Percentiles rank a stretch among this genome's conserved stretches.
These are phyloP conservation scores for Oxyura jamaicensis DNA, from an alignment of 2,113 vertebrate genomes.

Conservation along the genomic window DNA sequence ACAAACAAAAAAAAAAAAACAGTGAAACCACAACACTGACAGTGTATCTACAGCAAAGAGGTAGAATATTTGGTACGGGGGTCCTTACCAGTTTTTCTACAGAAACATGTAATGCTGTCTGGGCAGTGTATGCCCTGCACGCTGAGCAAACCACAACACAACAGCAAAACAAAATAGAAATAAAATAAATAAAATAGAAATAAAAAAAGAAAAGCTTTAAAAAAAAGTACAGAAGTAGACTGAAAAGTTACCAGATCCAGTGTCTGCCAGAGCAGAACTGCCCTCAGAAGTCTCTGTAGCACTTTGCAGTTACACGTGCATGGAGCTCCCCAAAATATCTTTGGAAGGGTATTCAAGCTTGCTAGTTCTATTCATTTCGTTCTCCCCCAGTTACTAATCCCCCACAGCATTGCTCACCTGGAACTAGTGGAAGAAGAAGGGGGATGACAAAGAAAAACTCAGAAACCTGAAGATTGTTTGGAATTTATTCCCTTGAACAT, in stretches of 20 bases:
- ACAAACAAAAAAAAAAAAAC: background rate
- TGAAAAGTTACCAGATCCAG: background rate
- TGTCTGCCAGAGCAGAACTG: background rate
- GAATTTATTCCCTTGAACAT: conserved; percentile 84
- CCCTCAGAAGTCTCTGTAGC: background rate
- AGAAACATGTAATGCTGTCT: background rate
- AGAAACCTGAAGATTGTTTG: conserved; percentile 80
- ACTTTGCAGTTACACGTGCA: background rate
- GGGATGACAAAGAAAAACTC: conserved; percentile 81
- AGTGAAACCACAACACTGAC: background rate
- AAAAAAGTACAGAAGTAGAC: background rate
- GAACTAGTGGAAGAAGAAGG: conserved; percentile 32
- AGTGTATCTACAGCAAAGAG: background rate
- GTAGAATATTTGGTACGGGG: rapidly evolving
- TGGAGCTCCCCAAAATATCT: background rate
- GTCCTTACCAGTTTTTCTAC: background rate
- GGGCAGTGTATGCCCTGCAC: background rate
- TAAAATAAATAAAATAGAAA: background rate
- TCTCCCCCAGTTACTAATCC: background rate
- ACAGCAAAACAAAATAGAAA: background rate
- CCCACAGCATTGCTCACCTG: conserved; percentile 1
- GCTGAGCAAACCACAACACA: rapidly evolving
- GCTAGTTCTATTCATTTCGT: background rate
- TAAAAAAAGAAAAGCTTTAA: background rate
- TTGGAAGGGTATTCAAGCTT: background rate